These are phyloP conservation scores for Hippotragus niger DNA, from an alignment of 2,113 vertebrate genomes.

Conservation along the genomic window DNA sequence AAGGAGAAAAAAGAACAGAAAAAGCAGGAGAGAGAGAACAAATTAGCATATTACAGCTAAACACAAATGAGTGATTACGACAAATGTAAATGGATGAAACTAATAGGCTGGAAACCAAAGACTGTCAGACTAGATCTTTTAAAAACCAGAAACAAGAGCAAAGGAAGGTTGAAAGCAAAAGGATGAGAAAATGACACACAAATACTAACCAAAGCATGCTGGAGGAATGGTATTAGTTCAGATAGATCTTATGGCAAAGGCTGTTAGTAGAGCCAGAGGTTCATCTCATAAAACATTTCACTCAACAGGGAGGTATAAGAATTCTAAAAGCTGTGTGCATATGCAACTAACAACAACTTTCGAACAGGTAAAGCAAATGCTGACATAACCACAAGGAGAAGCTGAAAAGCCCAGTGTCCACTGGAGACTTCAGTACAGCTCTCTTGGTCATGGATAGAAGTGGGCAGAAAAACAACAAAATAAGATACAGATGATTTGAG, in stretches of 20 bases:
- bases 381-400: background rate
- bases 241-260: rapidly evolving
- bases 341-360: rapidly evolving
- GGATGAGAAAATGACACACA: background rate
- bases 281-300: background rate
- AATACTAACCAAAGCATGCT: rapidly evolving
- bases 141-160: background rate
- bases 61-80: background rate
- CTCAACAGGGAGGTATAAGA: background rate
- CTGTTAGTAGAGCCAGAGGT: no score
- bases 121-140: no score
- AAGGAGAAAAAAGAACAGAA: background rate
- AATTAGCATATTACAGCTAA: rapidly evolving
- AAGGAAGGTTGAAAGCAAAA: background rate
- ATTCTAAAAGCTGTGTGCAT: no score
- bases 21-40: background rate
- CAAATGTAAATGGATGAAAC: background rate
- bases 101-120: background rate
- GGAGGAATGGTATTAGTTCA: background rate
- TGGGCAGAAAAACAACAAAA: background rate
- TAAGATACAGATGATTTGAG: background rate
- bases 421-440: background rate
- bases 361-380: background rate
- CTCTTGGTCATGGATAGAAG: rapidly evolving
- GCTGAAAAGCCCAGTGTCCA: rapidly evolving